Conservation (phyloP, 2,113 vertebrate genomes). For the Myodes glareolus region DNA sequence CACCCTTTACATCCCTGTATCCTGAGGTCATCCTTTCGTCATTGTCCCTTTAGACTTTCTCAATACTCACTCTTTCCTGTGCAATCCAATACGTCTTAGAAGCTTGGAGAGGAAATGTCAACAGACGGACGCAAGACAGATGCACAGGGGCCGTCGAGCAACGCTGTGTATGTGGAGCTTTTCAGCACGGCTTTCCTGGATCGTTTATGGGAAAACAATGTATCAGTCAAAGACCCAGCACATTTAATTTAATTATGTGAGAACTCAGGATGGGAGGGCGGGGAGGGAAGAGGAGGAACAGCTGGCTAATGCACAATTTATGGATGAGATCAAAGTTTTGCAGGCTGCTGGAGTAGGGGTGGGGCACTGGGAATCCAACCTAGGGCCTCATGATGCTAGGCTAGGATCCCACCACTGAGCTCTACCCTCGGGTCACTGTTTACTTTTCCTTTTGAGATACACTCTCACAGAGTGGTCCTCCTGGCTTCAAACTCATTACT, state of each 20-base stretch:
- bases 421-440: not conserved
- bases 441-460: not conserved
- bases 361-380: not conserved
- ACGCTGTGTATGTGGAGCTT: not conserved
- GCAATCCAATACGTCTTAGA: not conserved
- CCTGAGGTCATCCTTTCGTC: not conserved
- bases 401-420: too few relatives aligned
- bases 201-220: not conserved
- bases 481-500: not conserved
- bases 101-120: not conserved
- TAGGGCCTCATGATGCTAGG: not conserved
- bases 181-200: slow-evolving; percentile 17
- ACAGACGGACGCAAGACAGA: not conserved
- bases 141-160: not conserved
- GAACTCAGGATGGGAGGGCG: not conserved
- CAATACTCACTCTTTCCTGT: not conserved
- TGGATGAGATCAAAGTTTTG: slow-evolving; percentile 27
- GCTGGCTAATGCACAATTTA: not conserved
- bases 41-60: too few relatives aligned
- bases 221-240: slow-evolving; percentile 21
- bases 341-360: not conserved
- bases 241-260: slow-evolving; percentile 36
- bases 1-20: not conserved
- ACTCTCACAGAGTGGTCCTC: not conserved
- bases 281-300: not conserved